A percentile compares a stretch with the other conserved stretches of the same genome.
phyloP scores from a whole-genome alignment of 2,888 invertebrate genomes.

The Chrysotoxum bicinctum region DNA sequence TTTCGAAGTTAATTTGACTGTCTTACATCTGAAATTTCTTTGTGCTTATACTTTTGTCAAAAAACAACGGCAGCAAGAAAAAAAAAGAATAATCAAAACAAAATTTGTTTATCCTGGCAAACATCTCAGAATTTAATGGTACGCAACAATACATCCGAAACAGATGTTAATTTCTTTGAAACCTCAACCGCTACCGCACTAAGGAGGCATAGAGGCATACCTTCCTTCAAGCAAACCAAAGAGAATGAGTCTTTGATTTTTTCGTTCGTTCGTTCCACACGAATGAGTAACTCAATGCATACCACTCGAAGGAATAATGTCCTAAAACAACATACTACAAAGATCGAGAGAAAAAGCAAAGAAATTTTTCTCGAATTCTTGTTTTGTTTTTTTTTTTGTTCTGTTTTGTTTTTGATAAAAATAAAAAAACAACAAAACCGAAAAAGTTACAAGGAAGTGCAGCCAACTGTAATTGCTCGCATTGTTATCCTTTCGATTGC shows the following conservation, averaged over 20 bases:
- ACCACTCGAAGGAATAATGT: slow-evolving; percentile 24
- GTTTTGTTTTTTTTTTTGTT: slow-evolving; percentile 10
- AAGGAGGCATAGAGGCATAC: no score
- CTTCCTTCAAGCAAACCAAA: neutral
- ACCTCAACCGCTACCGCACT: slow-evolving; percentile 3
- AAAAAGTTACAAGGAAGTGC: slow-evolving; percentile 58
- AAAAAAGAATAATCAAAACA: neutral
- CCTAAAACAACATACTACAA: slow-evolving; percentile 66
- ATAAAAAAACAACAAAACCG: slow-evolving; percentile 21
- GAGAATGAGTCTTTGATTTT: neutral
- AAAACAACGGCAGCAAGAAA: no score
- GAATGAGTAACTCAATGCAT: slow-evolving; percentile 38
- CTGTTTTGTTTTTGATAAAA: slow-evolving; percentile 2
- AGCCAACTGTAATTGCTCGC: slow-evolving; percentile 71
- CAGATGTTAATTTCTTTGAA: slow-evolving; percentile 30
- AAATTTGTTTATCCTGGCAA: slow-evolving; percentile 16
- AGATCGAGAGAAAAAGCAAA: slow-evolving; percentile 3
- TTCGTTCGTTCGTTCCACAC: slow-evolving; percentile 19
- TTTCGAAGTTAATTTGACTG: no score
- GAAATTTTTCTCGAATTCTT: slow-evolving; percentile 17
- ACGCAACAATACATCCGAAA: slow-evolving; percentile 4
- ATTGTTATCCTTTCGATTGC: slow-evolving; percentile 71
- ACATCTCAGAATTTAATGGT: slow-evolving; percentile 16
- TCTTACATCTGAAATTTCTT: no score
- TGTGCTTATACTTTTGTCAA: no score